A percentile compares a stretch with the other conserved stretches of the same genome.
Conservation (phyloP, 2,797 vertebrate genomes). For the Myiothlypis chrysogaster region DNA sequence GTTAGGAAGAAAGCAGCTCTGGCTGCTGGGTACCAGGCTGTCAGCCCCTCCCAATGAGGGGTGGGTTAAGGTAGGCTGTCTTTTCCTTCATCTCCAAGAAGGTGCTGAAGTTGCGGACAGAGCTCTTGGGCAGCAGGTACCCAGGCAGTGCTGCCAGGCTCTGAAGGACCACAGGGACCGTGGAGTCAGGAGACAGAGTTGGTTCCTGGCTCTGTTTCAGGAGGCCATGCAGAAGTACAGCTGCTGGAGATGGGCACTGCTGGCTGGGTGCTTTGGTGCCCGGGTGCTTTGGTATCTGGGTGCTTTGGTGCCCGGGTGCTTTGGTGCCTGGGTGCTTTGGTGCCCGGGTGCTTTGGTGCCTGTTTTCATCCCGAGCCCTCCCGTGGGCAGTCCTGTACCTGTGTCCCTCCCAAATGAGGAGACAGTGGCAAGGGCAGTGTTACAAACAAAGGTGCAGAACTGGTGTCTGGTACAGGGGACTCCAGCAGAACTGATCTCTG, state of each 20-base stretch:
- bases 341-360: neutral
- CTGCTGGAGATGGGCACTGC: neutral
- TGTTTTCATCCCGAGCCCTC: neutral
- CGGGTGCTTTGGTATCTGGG: neutral
- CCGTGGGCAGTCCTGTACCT: neutral
- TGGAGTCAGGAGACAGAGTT: neutral
- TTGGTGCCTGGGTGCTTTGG: neutral
- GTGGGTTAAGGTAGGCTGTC: neutral
- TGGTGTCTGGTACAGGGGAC: neutral
- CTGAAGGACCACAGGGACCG: fast-evolving
- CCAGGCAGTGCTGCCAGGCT: neutral
- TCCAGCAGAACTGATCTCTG: neutral
- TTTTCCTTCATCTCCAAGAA: neutral
- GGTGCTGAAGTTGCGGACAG: neutral
- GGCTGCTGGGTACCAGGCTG: neutral
- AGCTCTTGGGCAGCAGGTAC: neutral
- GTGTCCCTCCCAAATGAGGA: neutral
- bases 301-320: too few relatives aligned
- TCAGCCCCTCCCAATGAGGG: neutral
- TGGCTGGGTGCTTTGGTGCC: neutral
- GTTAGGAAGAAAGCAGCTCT: neutral
- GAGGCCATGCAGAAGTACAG: neutral
- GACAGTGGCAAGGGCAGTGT: neutral
- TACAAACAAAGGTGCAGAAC: neutral
- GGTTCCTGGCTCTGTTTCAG: neutral